phyloP scores from a whole-genome alignment of 2,113 vertebrate species.

The Phylloscopus trochilus region DNA sequence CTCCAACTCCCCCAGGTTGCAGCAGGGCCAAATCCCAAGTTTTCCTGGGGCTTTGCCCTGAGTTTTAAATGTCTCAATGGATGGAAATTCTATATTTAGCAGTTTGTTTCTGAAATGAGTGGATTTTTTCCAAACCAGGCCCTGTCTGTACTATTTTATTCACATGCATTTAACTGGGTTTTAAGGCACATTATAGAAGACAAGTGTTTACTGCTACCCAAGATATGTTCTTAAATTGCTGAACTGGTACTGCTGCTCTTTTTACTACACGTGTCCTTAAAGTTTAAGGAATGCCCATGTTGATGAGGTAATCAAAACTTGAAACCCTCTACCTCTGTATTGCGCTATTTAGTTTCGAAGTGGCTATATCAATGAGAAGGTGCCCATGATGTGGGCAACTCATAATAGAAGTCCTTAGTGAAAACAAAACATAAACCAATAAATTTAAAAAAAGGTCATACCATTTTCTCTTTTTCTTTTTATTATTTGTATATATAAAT shows the following conservation, averaged over 20 bases:
- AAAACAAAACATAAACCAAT: neutral
- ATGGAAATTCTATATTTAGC: neutral
- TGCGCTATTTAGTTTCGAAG: neutral
- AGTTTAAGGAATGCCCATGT: neutral
- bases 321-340: neutral
- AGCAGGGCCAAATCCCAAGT: neutral
- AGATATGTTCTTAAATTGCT: neutral
- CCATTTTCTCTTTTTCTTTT: neutral
- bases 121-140: accelerated
- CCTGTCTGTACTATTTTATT: neutral
- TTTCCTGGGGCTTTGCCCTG: neutral
- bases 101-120: neutral
- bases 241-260: neutral
- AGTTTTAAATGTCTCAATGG: neutral
- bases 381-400: neutral
- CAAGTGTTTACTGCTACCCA: neutral
- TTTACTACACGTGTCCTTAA: neutral
- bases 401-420: neutral
- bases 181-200: neutral
- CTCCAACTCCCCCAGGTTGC: accelerated
- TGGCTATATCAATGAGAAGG: neutral
- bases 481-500: neutral
- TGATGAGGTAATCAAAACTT: neutral
- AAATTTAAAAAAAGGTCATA: neutral
- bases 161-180: neutral